phyloP scores from a whole-genome alignment of 2,113 vertebrate species.

The Ornithorhynchus anatinus region DNA sequence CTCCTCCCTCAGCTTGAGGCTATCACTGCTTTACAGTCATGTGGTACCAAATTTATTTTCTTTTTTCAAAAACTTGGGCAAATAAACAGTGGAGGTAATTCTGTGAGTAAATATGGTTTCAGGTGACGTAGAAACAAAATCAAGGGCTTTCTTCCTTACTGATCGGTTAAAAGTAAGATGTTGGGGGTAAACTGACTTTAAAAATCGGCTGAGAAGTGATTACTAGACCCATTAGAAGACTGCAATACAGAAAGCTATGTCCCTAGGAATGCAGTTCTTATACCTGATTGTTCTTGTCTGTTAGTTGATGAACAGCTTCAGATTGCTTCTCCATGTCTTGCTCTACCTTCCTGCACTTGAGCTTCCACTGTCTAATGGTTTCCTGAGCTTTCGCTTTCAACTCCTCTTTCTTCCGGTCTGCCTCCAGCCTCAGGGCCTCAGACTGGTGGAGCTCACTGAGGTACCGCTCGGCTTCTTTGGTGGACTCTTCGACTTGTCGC shows the following conservation, averaged over 20 bases:
- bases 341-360: conserved; percentile 84
- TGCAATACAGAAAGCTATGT: neutral
- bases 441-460: conserved; percentile 71
- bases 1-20: too few species aligned
- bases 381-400: conserved; percentile 87
- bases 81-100: neutral
- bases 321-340: conserved; percentile 77
- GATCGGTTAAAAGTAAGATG: neutral
- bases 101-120: neutral
- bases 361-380: conserved; percentile 85
- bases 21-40: too few species aligned
- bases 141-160: neutral
- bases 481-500: conserved; percentile 70
- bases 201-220: neutral
- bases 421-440: conserved; percentile 78
- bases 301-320: conserved; percentile 59
- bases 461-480: conserved; percentile 70
- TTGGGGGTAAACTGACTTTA: neutral
- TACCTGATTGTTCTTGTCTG: conserved; percentile 79
- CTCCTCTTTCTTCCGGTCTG: conserved; percentile 80
- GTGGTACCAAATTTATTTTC: too few species aligned
- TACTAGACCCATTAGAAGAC: too few species aligned
- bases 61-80: too few species aligned
- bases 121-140: neutral
- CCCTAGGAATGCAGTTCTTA: neutral